These are phyloP conservation scores for Saccopteryx bilineata DNA, from an alignment of 2,113 vertebrate genomes.

Conservation along the genomic window DNA sequence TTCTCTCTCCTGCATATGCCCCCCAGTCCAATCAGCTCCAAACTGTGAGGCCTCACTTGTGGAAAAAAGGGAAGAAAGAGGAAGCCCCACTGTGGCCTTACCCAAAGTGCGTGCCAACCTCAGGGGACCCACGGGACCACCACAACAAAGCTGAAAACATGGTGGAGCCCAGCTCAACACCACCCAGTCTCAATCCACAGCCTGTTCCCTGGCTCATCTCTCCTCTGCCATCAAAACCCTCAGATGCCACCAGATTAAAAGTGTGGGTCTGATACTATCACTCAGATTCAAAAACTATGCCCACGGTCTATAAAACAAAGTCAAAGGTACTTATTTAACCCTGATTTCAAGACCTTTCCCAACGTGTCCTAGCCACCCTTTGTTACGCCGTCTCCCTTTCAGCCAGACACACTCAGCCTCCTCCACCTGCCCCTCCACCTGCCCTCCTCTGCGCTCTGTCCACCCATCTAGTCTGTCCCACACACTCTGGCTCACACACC, in stretches of 20 bases:
- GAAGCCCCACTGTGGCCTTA: background rate
- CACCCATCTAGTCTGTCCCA: background rate
- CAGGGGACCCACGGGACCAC: background rate
- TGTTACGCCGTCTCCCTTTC: fast-evolving
- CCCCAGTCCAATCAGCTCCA: background rate
- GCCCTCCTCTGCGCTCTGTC: background rate
- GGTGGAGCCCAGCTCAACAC: background rate
- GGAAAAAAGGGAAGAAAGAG: background rate
- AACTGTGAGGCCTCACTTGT: background rate
- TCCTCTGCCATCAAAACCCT: background rate
- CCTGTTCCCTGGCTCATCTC: background rate
- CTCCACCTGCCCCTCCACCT: too few relatives aligned
- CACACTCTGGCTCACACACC: background rate
- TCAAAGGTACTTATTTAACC: too few relatives aligned
- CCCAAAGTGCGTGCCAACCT: background rate
- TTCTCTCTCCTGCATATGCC: background rate
- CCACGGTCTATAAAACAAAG: background rate
- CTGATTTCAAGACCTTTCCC: background rate
- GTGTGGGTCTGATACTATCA: background rate
- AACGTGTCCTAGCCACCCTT: background rate
- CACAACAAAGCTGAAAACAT: background rate
- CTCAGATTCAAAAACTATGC: background rate
- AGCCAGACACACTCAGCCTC: fast-evolving
- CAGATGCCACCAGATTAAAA: background rate
- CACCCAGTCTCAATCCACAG: background rate